Base-by-base conservation (phyloP, 2,888 invertebrate species). In the Folsomia candida region DNA sequence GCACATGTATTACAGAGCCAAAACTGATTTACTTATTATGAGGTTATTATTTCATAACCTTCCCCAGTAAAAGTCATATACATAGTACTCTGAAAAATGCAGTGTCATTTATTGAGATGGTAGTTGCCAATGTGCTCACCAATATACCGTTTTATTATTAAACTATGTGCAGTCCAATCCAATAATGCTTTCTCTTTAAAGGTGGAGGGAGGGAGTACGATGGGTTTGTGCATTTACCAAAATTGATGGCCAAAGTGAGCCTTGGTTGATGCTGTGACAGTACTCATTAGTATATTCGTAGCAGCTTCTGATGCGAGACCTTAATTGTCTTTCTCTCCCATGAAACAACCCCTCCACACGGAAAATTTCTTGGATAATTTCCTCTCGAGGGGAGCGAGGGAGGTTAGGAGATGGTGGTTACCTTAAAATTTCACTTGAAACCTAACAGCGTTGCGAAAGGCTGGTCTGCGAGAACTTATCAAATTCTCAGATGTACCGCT, bases 261-360 rank as follows among this genome's bases (percentile, higher is more conserved):
- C 61, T 26, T 27, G 29, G 73, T 73, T 51, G 24, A 22, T 74
- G 72, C 74, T 70, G 74, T 77, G 77, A 77, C 77, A 77, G 77
- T 64, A 71, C 75, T 78, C 78, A 76, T 78, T 78, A 78, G 78
- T 72, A 74, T n/a, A n/a, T n/a, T n/a, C n/a, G n/a, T n/a, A n/a
- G n/a, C n/a, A n/a, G n/a, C 67, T 72, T 74, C 72, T 75, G 73
- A 74, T 76, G 75, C 75, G 74, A 76, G 72, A 64, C 74, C 78
- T 74, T 78, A 78, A 78, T 78, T 76, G 78, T 76, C 78, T 74
- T 69, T 71, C 71, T 72, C 73, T 74, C 69, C 71, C 68, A 71
- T 74, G 71, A 69, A 69, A 69, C 67, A 73, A 69, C 76, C 75
- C 65, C 74, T 75, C 72, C 60, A 11, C 9, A 68, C 69, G 69